Conservation (phyloP, 53 echinoderm and acorn worm species). For the Stichopus horrens region DNA sequence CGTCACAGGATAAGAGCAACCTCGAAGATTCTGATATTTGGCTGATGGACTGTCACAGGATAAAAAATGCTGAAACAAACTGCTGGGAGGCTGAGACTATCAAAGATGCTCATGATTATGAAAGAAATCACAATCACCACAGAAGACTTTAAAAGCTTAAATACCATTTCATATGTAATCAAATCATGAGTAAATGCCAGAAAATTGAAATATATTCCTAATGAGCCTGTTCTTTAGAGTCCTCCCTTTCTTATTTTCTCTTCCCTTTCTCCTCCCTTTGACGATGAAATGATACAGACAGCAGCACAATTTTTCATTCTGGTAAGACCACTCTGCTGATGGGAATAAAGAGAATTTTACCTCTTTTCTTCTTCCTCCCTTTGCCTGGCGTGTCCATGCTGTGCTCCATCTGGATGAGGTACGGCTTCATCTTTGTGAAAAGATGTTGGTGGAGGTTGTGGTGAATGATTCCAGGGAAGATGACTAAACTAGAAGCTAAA, state of each 20-base stretch:
- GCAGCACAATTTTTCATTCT: neutral
- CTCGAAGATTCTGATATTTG: no score
- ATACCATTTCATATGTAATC: no score
- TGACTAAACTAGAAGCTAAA: slow-evolving; percentile 70
- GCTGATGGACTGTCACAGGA: no score
- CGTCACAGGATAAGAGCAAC: no score
- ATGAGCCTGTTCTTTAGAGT: neutral
- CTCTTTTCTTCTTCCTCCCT: slow-evolving; percentile 58
- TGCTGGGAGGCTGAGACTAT: no score
- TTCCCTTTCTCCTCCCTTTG: neutral
- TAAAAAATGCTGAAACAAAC: no score
- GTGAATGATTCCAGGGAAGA: slow-evolving; percentile 78
- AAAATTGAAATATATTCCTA: neutral
- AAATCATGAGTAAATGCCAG: no score
- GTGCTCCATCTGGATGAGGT: slow-evolving; percentile 88
- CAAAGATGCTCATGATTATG: no score
- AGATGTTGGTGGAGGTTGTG: slow-evolving; percentile 67
- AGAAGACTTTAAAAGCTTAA: no score
- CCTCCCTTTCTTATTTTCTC: neutral
- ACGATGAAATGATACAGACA: no score
- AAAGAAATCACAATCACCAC: no score
- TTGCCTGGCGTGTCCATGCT: slow-evolving; percentile 69
- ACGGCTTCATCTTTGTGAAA: slow-evolving; percentile 67
- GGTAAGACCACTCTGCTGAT: neutral
- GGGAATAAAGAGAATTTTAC: slow-evolving; percentile 20